Evolutionary conservation across 2,797 vertebrate genomes (phyloP).

Genomic region (Hemitrygon akajei): DNA sequence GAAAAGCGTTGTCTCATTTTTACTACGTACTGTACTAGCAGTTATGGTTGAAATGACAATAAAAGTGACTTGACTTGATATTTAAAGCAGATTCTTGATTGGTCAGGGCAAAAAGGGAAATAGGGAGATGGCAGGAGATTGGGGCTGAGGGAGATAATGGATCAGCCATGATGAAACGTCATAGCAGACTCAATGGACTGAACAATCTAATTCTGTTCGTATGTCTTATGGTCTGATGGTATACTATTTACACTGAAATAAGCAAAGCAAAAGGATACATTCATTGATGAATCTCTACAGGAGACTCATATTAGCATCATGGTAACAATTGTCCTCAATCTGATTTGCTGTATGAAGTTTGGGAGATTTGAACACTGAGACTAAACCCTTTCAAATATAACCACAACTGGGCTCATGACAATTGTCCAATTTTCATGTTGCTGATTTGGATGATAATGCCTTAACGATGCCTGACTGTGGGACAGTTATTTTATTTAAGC

Average conservation of each 20-base stretch:
- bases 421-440: background rate
- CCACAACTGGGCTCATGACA: background rate
- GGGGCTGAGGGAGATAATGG: too few species aligned
- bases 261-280: background rate
- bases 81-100: too few species aligned
- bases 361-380: background rate
- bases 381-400: background rate
- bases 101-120: too few species aligned
- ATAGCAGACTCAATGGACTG: too few species aligned
- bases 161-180: too few species aligned
- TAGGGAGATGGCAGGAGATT: too few species aligned
- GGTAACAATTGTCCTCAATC: background rate
- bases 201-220: too few species aligned
- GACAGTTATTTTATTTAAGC: background rate
- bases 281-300: background rate
- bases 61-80: too few species aligned
- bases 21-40: too few species aligned
- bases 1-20: too few species aligned
- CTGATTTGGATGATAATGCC: background rate
- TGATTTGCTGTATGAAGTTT: background rate
- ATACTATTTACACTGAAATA: background rate
- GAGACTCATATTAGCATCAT: background rate
- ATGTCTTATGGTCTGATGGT: too few species aligned
- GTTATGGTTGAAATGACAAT: too few species aligned
- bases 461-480: background rate